A percentile compares a stretch with the other conserved stretches of the same genome.
Conservation (phyloP, 2,113 vertebrate genomes). For the Neofelis nebulosa region DNA sequence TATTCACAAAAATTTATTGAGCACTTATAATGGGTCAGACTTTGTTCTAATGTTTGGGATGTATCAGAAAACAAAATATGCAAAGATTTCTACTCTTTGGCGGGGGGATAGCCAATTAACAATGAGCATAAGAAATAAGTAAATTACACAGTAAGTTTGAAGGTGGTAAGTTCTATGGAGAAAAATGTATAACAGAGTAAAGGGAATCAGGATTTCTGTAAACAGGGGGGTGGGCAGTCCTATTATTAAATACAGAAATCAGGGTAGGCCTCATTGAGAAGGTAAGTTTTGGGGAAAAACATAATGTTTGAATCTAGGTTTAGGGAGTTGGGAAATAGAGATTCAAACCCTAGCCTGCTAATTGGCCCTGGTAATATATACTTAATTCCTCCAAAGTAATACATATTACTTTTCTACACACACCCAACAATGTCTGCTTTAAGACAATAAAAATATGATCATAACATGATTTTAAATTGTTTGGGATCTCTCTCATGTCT, state of each 20-base stretch:
- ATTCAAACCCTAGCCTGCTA: background rate
- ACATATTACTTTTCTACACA: background rate
- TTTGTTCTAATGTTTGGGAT: background rate
- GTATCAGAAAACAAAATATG: constrained; percentile 32
- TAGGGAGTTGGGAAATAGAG: background rate
- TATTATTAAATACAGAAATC: background rate
- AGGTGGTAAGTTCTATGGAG: background rate
- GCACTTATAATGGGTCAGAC: background rate
- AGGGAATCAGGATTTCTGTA: background rate
- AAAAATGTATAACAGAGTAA: background rate
- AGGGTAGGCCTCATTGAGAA: background rate
- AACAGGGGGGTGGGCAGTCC: background rate
- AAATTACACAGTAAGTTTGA: background rate
- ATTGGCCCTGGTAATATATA: background rate
- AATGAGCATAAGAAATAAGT: background rate
- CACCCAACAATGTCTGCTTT: background rate
- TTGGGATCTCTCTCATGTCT: background rate
- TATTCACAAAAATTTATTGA: background rate
- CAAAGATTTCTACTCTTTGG: background rate
- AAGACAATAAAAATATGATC: background rate
- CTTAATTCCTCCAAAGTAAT: background rate
- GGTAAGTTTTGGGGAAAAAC: background rate
- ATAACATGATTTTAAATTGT: background rate
- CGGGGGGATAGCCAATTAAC: background rate
- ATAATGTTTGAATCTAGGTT: background rate